A percentile compares a stretch with the other conserved stretches of the same genome.
Conservation (phyloP, 2,113 vertebrate species). For the Equus przewalskii region DNA sequence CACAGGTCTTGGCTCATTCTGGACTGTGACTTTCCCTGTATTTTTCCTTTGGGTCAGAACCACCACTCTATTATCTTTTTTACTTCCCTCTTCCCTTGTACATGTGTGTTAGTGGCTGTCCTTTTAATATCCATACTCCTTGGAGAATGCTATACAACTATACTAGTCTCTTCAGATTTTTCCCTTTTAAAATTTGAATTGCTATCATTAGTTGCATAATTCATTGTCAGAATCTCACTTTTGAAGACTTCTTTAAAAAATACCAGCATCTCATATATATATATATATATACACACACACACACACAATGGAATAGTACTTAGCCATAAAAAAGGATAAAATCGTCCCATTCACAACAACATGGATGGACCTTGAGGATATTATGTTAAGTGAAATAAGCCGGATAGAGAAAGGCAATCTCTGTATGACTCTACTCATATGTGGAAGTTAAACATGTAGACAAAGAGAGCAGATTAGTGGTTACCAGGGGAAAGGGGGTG, state of each 20-base stretch:
- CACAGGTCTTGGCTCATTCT: not conserved
- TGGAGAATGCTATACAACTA: not conserved
- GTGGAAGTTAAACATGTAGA: no score
- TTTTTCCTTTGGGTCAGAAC: slow-evolving; percentile 2
- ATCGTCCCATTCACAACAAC: no score
- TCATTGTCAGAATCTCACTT: not conserved
- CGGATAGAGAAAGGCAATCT: no score
- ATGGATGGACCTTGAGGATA: no score
- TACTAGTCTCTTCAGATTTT: not conserved
- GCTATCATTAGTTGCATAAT: slow-evolving; percentile 3
- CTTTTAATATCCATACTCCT: not conserved
- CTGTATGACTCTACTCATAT: no score
- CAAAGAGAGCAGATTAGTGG: no score
- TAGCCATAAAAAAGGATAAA: no score
- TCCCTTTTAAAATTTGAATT: slow-evolving; percentile 17
- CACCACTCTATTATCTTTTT: not conserved
- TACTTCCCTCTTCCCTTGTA: not conserved
- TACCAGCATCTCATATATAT: not conserved
- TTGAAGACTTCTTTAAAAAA: slow-evolving; percentile 34
- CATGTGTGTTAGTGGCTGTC: not conserved
- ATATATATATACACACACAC: no score
- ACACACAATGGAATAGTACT: no score
- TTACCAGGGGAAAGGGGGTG: no score
- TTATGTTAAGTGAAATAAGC: no score
- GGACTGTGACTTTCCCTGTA: not conserved